A percentile compares a stretch with the other conserved stretches of the same genome.
Evolutionary conservation across 2,113 vertebrate genomes (phyloP).

Genomic region (Agapornis roseicollis): DNA sequence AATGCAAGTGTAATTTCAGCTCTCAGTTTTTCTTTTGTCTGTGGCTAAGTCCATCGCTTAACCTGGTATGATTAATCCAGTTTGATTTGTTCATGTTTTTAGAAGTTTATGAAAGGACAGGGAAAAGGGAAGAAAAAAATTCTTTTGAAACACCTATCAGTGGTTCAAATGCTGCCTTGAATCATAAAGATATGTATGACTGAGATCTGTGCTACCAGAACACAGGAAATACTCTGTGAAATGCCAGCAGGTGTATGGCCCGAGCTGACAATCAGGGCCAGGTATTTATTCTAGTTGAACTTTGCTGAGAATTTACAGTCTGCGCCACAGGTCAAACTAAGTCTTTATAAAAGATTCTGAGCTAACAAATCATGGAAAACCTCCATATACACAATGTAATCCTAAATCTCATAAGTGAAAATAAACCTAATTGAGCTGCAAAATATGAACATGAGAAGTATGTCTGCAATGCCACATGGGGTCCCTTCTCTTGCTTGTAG

Average conservation of each 20-base stretch:
- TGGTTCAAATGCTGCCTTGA: neutral
- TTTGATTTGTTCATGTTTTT: neutral
- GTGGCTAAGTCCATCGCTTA: neutral
- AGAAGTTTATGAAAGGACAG: neutral
- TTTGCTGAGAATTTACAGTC: neutral
- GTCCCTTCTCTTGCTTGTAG: neutral
- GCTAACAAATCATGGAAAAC: neutral
- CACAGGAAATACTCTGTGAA: neutral
- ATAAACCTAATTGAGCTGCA: neutral
- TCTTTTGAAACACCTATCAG: neutral
- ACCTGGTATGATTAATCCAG: neutral
- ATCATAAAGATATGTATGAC: neutral
- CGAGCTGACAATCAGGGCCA: neutral
- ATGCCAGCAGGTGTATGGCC: neutral
- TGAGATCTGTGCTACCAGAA: neutral
- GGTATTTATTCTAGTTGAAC: neutral
- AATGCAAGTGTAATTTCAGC: neutral
- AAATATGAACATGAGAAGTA: neutral
- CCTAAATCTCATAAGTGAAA: neutral
- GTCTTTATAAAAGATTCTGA: neutral
- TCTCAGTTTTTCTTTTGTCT: constrained; percentile 23
- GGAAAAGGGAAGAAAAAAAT: neutral
- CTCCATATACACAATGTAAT: neutral
- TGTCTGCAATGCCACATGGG: neutral
- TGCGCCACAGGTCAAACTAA: neutral